phyloP scores from a whole-genome alignment of 35 echinoderm and acorn worm species.

The Lytechinus variegatus region DNA sequence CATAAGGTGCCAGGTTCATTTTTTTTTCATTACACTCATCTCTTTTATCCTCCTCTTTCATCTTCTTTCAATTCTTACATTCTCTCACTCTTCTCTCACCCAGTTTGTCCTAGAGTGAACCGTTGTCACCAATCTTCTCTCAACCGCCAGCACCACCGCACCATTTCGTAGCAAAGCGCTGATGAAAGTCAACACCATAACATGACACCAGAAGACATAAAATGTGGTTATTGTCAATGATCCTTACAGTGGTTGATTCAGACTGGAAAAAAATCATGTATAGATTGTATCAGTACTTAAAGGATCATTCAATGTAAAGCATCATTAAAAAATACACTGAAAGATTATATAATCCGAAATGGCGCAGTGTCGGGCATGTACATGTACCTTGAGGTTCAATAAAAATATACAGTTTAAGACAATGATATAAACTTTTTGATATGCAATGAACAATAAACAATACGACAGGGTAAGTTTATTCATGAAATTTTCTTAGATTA shows the following conservation, averaged over 20 bases:
- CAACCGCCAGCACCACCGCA: not conserved
- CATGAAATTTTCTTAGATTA: too few species aligned
- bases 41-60: not conserved
- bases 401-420: too few species aligned
- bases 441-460: too few species aligned
- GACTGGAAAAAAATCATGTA: too few species aligned
- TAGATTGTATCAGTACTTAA: too few species aligned
- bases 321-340: too few species aligned
- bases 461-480: too few species aligned
- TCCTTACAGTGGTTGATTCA: not conserved
- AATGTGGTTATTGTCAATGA: not conserved
- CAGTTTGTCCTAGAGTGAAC: not conserved
- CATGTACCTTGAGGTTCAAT: too few species aligned
- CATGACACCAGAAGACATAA: not conserved
- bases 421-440: too few species aligned
- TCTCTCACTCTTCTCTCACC: not conserved
- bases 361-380: too few species aligned
- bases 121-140: not conserved
- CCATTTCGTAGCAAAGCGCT: not conserved
- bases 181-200: not conserved
- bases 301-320: too few species aligned
- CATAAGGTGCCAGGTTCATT: not conserved
- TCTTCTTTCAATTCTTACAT: not conserved
- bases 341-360: too few species aligned
- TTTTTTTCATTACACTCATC: not conserved